Conservation (phyloP, 2,797 vertebrate species). For the Propithecus deckenii region DNA sequence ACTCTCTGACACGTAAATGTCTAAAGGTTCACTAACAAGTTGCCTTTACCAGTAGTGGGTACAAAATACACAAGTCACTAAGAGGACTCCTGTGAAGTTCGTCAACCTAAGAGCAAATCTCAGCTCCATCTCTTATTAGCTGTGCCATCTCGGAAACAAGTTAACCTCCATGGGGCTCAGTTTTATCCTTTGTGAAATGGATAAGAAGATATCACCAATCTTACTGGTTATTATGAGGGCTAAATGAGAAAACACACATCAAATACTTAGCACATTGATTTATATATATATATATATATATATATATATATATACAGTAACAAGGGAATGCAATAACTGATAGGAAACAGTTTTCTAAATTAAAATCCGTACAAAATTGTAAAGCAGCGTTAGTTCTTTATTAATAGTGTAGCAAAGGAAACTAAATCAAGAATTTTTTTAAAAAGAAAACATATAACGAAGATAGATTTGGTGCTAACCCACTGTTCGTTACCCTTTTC, state of each 20-base stretch:
- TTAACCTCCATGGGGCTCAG: not conserved
- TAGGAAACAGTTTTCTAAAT: conserved; percentile 9
- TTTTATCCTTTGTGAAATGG: conserved; percentile 27
- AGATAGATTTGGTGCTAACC: not conserved
- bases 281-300: too few species aligned
- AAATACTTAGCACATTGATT: conserved; percentile 34
- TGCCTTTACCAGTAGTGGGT: not conserved
- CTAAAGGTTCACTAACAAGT: not conserved
- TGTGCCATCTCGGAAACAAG: conserved; percentile 50
- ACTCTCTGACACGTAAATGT: not conserved
- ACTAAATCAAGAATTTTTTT: conserved; percentile 26
- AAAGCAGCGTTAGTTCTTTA: conserved; percentile 24
- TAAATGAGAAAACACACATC: not conserved
- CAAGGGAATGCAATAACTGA: not conserved
- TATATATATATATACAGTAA: not conserved
- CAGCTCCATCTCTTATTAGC: not conserved
- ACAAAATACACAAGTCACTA: not conserved
- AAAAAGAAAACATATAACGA: not conserved
- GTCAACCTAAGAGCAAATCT: not conserved
- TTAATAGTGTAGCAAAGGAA: conserved; percentile 25
- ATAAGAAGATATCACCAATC: not conserved
- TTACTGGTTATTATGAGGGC: not conserved
- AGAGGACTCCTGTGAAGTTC: not conserved
- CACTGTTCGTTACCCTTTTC: not conserved
- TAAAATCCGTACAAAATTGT: conserved; percentile 44